Evolutionary conservation across 2,797 vertebrate species (phyloP).

Genomic region (Sebastes miniatus): DNA sequence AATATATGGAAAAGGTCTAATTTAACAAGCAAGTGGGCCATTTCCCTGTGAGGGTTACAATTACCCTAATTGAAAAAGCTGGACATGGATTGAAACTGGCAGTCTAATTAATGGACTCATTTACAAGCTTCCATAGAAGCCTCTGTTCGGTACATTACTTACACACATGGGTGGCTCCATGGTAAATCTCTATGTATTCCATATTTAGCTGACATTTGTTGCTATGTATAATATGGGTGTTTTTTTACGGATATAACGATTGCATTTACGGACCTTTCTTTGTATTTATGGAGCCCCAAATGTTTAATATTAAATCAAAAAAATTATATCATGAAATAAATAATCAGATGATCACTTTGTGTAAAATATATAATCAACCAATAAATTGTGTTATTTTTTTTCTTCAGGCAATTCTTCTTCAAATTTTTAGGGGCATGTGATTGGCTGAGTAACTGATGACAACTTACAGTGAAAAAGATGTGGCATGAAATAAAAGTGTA

Average conservation of each 20-base stretch:
- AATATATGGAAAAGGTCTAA: constrained; percentile 58
- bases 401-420: neutral
- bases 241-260: neutral
- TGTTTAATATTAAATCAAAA: neutral
- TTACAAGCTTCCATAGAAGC: constrained; percentile 61
- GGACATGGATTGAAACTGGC: constrained; percentile 75
- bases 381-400: neutral
- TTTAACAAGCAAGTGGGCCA: constrained; percentile 61
- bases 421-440: neutral
- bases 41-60: constrained; percentile 66
- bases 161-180: constrained; percentile 27
- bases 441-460: neutral
- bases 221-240: neutral
- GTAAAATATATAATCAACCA: neutral
- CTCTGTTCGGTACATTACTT: constrained; percentile 36
- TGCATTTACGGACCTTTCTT: neutral
- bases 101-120: constrained; percentile 72
- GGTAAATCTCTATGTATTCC: neutral
- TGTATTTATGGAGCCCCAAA: neutral
- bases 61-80: constrained; percentile 75
- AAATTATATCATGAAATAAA: neutral
- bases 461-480: neutral
- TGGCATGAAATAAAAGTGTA: neutral
- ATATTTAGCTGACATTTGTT: neutral
- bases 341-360: neutral